Evolutionary conservation across 2,888 invertebrate genomes (phyloP).

Genomic region (Cryptus viduatorius): DNA sequence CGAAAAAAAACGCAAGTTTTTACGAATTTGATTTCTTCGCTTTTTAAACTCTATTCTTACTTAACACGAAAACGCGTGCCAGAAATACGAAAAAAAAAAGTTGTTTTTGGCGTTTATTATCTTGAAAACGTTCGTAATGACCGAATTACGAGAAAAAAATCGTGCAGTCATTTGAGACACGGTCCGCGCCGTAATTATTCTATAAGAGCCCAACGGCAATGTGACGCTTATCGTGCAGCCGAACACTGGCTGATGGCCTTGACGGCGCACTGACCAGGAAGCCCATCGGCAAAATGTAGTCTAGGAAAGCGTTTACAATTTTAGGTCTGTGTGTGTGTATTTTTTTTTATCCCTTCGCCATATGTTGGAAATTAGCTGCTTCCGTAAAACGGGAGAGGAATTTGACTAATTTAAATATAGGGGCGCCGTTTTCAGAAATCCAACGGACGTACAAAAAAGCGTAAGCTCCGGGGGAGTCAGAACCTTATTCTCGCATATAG

Average conservation of each 20-base stretch:
- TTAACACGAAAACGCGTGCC: too few species aligned
- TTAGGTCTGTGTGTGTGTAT: not conserved
- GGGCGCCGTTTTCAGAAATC: constrained; percentile 52
- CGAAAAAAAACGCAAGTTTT: too few species aligned
- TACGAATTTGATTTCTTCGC: too few species aligned
- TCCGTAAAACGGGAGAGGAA: constrained; percentile 74
- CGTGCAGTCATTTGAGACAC: not conserved
- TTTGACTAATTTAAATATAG: constrained; percentile 73
- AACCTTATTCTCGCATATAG: constrained; percentile 42
- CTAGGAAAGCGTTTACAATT: constrained; percentile 29
- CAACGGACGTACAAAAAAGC: constrained; percentile 48
- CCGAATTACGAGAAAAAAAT: too few species aligned
- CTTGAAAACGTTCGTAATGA: too few species aligned
- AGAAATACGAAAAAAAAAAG: too few species aligned
- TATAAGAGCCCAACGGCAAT: not conserved
- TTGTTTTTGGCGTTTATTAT: too few species aligned
- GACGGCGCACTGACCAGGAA: constrained; percentile 75
- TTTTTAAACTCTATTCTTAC: too few species aligned
- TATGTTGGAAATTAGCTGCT: constrained; percentile 78
- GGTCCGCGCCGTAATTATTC: not conserved
- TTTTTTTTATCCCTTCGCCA: constrained; percentile 72
- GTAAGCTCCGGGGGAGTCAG: constrained; percentile 26
- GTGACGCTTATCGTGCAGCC: constrained; percentile 6
- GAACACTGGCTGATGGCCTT: constrained; percentile 17
- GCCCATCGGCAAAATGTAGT: not conserved